Evolutionary conservation across 2,888 invertebrate species (phyloP), one percentile per base, ranked within the genome.

Genomic region (Sphaeridia pumilis): DNA sequence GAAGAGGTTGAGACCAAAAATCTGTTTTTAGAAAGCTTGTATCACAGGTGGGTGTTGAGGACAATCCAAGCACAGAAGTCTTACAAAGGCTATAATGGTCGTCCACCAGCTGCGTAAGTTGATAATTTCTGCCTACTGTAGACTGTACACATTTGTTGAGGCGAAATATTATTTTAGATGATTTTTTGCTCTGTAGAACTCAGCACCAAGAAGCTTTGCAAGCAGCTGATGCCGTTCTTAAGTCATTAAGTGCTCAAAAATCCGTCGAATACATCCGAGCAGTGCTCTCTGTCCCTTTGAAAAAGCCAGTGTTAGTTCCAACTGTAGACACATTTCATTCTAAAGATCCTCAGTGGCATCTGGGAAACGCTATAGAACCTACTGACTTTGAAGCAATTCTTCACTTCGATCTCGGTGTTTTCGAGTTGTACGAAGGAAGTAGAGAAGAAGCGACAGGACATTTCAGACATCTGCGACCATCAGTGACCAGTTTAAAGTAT

Each of bases 1-100:
- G 46, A 54, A 25, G 67, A 70, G 49, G 60, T 53, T 4, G 67
- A 68, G 49, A 43, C 49, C n/a, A 56, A 58, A 4, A 56, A 70
- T 24, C 70, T 72, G 57, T 93, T 92, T 73, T 82, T 89, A 2
- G 70, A 87, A 45, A 78, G 83, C 24, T 73, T 90, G 17, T 92
- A 87, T 69, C 87, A 92, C 70, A 78, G 89, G 66, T 92, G 90
- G 89, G 75, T 84, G 41, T 69, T 87, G 14, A 75, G 83, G 54
- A 78, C 83, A 46, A 78, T 83, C 54, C 78, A 82, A 4, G 46
- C 57, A 43, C 56, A 56, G 21, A 57, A 59, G 28, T 36, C 41
- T 2, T 22, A 24, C 14, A 17, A 38, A 25, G n/a, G 35, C 14
- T 26, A 20, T 22, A 41, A 27, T 46, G 14, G 3, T 14, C 27